phyloP scores from a whole-genome alignment of 1,140 invertebrate species.

The Neodiprion pinetum region DNA sequence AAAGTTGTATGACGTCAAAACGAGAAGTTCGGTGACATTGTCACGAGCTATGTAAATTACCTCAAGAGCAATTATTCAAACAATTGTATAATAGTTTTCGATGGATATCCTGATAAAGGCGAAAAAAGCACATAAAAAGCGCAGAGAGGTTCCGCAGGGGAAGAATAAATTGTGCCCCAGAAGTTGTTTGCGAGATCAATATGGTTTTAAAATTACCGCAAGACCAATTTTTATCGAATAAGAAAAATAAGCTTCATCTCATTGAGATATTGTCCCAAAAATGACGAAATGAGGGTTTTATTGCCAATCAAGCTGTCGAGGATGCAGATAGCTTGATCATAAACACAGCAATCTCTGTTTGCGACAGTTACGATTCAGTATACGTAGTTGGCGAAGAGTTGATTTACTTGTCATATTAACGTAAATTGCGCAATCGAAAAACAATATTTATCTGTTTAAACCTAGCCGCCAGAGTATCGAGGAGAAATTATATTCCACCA shows the following conservation, averaged over 20 bases:
- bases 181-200: background rate
- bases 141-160: background rate
- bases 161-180: background rate
- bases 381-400: slow-evolving; percentile 37
- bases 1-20: too few relatives aligned
- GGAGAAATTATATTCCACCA: slow-evolving; percentile 9
- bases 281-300: background rate
- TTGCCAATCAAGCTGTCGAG: background rate
- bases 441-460: slow-evolving; percentile 23
- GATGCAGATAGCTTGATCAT: background rate
- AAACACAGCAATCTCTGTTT: background rate
- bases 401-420: slow-evolving; percentile 44
- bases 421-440: slow-evolving; percentile 10
- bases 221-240: slow-evolving; percentile 21
- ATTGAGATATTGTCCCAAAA: background rate
- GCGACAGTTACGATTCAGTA: slow-evolving; percentile 13
- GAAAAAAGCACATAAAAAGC: background rate
- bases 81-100: background rate
- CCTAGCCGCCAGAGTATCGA: slow-evolving; percentile 11
- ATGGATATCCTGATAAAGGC: background rate
- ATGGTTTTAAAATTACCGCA: background rate
- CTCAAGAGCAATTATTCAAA: background rate
- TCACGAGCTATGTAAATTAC: background rate
- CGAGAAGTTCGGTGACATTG: background rate
- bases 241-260: slow-evolving; percentile 15